Base-by-base conservation (phyloP, 30 jellyfish, hydroid and myxozoan genomes). In the Turritopsis rubra region DNA sequence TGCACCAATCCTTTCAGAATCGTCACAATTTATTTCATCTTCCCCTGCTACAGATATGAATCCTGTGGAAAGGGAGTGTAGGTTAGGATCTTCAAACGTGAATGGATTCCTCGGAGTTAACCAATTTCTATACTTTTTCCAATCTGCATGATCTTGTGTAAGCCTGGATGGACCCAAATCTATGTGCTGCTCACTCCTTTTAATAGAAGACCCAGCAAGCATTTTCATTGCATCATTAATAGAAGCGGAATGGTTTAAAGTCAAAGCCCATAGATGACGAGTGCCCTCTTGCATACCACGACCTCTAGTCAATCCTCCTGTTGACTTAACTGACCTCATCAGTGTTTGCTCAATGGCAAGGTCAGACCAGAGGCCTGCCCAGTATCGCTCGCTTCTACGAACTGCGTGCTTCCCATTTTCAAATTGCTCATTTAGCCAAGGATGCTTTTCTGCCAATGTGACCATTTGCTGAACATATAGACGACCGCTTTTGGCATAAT, bases 361-460 rank as follows among this genome's bases (percentile, higher is more conserved):
- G 54, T 80, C 85, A 8, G 95, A 23, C 89, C 89, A 86, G 18
- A 86, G 81, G 24, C 89, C 95, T n/a, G 88, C 91, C 91, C 88
- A 85, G 21, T 21, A 21, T 31, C 87, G 25, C 22, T 65, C 78
- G n/a, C 75, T 31, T 30, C 91, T 25, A 16, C 83, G 75, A 20
- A 85, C 60, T 18, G 91, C 82, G 75, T 85, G 91, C 22, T 53
- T 41, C 27, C 87, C 88, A n/a, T 75, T 86, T 29, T 19, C 27
- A 76, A 84, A 84, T 78, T 82, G 89, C 29, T 85, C 52, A 66
- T 85, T 76, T 19, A 85, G 28, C 84, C 89, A 77, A 28, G 88
- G 88, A 29, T 78, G 0, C 54, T 26, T 25, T 41, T 0, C 19
- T 19, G 84, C 22, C 18, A 85, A 78, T 17, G 24, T 26, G 8